Evolutionary conservation across 2,888 invertebrate genomes (phyloP).

Genomic region (Panopea generosa): DNA sequence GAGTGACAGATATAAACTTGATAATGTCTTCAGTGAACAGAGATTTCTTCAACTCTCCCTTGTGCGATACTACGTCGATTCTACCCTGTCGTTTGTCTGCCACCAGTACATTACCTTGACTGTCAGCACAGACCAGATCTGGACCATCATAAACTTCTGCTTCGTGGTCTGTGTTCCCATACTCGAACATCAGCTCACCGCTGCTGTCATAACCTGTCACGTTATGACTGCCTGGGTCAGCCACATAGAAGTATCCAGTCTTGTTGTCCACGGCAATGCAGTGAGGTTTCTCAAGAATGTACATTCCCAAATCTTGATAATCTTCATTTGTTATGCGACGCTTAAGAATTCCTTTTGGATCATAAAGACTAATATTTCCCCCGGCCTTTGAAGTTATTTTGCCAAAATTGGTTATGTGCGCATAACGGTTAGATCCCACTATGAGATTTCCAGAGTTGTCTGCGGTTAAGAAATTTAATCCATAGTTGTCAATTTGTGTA

Average conservation of each 20-base stretch:
- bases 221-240: conserved; percentile 75
- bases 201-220: conserved; percentile 71
- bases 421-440: conserved; percentile 76
- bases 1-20: conserved; percentile 72
- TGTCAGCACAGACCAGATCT: conserved; percentile 75
- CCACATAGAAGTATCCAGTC: conserved; percentile 71
- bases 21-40: conserved; percentile 73
- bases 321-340: conserved; percentile 77
- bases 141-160: conserved; percentile 76
- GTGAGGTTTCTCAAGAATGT: conserved; percentile 77
- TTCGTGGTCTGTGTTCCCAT: conserved; percentile 75
- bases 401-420: conserved; percentile 66
- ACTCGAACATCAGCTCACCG: conserved; percentile 76
- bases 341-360: conserved; percentile 67
- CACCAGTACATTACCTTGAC: conserved; percentile 72
- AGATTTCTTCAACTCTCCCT: conserved; percentile 74
- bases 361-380: conserved; percentile 76
- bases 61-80: conserved; percentile 72
- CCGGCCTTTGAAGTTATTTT: conserved; percentile 76
- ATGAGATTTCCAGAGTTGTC: conserved; percentile 71
- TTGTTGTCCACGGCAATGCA: conserved; percentile 69
- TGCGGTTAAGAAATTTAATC: conserved; percentile 76
- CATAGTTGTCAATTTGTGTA: conserved; percentile 77
- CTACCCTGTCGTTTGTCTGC: conserved; percentile 76
- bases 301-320: conserved; percentile 66